These are phyloP conservation scores for Drosophila melanocephala DNA, from an alignment of 2,888 invertebrate species.

Conservation along the genomic window DNA sequence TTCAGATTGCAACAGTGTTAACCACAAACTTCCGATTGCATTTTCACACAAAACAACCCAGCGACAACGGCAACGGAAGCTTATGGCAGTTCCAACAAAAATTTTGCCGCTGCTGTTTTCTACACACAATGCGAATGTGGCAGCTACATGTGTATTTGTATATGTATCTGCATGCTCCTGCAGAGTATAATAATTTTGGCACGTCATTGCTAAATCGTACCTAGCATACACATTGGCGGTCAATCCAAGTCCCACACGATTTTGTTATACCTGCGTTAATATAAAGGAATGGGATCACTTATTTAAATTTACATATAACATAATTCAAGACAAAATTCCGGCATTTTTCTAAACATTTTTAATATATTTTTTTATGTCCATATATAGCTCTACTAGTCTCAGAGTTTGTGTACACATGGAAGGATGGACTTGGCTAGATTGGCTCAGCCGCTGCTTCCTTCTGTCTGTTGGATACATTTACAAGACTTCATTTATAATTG, in stretches of 20 bases:
- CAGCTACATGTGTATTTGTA: neutral
- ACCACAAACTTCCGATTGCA: constrained; percentile 66
- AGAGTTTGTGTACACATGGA: neutral
- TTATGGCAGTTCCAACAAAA: constrained; percentile 20
- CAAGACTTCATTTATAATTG: neutral
- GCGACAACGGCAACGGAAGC: constrained; percentile 30
- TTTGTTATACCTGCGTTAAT: neutral
- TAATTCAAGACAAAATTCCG: neutral
- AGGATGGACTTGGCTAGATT: too few species aligned
- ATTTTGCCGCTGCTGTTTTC: constrained; percentile 8
- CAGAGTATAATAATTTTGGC: constrained; percentile 15
- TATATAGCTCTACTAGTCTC: neutral
- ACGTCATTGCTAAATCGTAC: neutral
- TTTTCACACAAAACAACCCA: constrained; percentile 53
- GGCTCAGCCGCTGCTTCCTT: too few species aligned
- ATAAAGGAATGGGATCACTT: neutral
- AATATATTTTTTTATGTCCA: neutral
- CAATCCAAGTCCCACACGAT: neutral
- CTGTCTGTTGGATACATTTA: neutral
- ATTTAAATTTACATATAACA: neutral
- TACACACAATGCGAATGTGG: neutral
- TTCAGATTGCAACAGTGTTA: constrained; percentile 68
- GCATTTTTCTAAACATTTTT: neutral
- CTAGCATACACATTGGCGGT: neutral
- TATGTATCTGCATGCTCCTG: neutral